phyloP scores from a whole-genome alignment of 2,888 invertebrate species.

The Chorisops tibialis region DNA sequence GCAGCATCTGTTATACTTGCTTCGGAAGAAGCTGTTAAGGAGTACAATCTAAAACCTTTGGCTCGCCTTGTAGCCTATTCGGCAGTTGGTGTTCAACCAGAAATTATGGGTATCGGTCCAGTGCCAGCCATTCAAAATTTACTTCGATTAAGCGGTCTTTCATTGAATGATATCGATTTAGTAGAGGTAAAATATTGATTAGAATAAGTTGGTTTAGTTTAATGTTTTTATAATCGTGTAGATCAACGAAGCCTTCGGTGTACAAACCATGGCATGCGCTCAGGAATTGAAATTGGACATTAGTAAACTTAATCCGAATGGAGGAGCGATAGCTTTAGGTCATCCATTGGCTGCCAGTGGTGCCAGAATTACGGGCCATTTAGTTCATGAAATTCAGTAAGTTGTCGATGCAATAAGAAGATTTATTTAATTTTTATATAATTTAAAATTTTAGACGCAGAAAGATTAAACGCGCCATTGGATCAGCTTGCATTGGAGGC shows the following conservation, averaged over 20 bases:
- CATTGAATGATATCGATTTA: conserved; percentile 83
- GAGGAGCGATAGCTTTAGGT: conserved; percentile 96
- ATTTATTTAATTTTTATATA: conserved; percentile 35
- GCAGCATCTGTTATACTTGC: conserved; percentile 90
- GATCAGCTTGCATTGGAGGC: conserved; percentile 97
- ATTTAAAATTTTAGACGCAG: conserved; percentile 63
- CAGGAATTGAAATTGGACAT: conserved; percentile 84
- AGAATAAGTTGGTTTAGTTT: no score
- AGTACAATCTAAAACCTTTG: conserved; percentile 78
- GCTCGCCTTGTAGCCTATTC: conserved; percentile 89
- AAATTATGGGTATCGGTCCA: conserved; percentile 97
- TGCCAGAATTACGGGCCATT: conserved; percentile 83
- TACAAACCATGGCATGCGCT: conserved; percentile 89
- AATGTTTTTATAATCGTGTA: conserved; percentile 47
- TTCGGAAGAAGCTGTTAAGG: conserved; percentile 81
- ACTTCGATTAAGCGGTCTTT: conserved; percentile 72
- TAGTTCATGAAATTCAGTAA: conserved; percentile 88
- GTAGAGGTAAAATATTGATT: conserved; percentile 66
- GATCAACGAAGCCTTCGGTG: conserved; percentile 98
- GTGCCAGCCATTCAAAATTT: conserved; percentile 89
- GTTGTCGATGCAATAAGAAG: conserved; percentile 25
- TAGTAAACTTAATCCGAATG: conserved; percentile 87
- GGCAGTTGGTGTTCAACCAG: conserved; percentile 93
- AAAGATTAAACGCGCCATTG: conserved; percentile 81
- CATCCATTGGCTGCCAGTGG: conserved; percentile 97